Conservation (phyloP, 2,888 invertebrate species). For the Agrypnus murinus region DNA sequence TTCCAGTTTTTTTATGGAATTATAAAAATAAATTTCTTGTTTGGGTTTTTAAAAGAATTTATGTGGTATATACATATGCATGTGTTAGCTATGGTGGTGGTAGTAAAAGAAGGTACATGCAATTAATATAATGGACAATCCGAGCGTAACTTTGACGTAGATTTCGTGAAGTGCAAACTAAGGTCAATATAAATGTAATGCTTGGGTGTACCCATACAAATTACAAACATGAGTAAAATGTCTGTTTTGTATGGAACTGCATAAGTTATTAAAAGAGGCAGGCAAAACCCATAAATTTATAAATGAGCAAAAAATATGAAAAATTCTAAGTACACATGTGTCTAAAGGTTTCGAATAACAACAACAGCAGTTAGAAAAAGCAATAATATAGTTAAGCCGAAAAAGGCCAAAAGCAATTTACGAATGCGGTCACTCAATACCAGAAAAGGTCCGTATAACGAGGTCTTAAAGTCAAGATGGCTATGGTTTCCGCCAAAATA, state of each 20-base stretch:
- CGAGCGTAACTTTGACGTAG: slow-evolving; percentile 8
- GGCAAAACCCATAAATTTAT: slow-evolving; percentile 27
- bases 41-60: not conserved
- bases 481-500: slow-evolving; percentile 59
- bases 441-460: slow-evolving; percentile 57
- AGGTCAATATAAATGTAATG: too few relatives aligned
- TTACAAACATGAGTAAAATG: too few relatives aligned
- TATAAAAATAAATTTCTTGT: slow-evolving; percentile 4
- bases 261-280: too few relatives aligned
- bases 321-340: slow-evolving; percentile 44
- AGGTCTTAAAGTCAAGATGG: slow-evolving; percentile 55
- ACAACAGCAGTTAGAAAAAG: slow-evolving; percentile 56
- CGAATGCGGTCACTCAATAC: slow-evolving; percentile 57
- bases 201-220: too few relatives aligned
- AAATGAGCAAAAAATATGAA: slow-evolving; percentile 32
- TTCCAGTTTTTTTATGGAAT: not conserved
- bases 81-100: too few relatives aligned
- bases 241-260: too few relatives aligned
- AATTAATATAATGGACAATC: not conserved
- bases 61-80: too few relatives aligned
- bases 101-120: not conserved
- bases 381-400: slow-evolving; percentile 54
- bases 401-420: slow-evolving; percentile 58
- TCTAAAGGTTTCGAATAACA: slow-evolving; percentile 56
- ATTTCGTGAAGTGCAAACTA: slow-evolving; percentile 18